Conservation (phyloP, 1,140 invertebrate species). For the Neodiprion pinetum region DNA sequence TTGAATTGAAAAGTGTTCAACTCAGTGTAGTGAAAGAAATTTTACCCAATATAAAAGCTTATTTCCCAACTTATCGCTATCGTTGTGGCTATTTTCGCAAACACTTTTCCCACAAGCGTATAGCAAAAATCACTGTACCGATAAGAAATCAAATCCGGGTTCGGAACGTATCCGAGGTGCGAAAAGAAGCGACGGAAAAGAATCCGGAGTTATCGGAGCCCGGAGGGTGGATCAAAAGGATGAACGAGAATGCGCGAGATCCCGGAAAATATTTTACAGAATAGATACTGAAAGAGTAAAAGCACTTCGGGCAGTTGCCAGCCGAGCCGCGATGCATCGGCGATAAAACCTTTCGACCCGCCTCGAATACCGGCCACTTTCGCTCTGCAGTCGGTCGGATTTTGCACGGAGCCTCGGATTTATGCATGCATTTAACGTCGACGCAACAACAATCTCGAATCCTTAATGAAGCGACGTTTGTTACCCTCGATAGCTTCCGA, state of each 20-base stretch:
- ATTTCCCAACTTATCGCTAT: too few species aligned
- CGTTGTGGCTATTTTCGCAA: too few species aligned
- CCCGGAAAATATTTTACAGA: too few species aligned
- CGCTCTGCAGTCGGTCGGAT: background rate
- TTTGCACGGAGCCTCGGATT: background rate
- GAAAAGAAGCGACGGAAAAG: background rate
- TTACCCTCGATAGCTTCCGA: background rate
- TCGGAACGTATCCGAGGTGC: background rate
- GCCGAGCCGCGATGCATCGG: slow-evolving; percentile 20
- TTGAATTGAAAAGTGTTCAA: too few species aligned
- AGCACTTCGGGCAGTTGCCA: background rate
- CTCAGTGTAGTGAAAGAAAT: too few species aligned
- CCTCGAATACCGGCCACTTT: slow-evolving; percentile 19
- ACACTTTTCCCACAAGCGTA: too few species aligned
- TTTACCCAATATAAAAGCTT: too few species aligned
- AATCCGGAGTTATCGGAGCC: background rate
- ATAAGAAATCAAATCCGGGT: background rate
- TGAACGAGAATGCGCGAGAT: too few species aligned
- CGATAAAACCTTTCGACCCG: slow-evolving; percentile 27
- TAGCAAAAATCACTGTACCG: too few species aligned
- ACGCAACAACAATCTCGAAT: background rate
- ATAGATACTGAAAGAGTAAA: background rate
- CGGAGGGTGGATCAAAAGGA: too few species aligned
- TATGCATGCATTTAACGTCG: background rate
- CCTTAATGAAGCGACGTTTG: background rate